These are phyloP conservation scores for Nasonia longicornis DNA, from an alignment of 1,140 invertebrate genomes.

Conservation along the genomic window DNA sequence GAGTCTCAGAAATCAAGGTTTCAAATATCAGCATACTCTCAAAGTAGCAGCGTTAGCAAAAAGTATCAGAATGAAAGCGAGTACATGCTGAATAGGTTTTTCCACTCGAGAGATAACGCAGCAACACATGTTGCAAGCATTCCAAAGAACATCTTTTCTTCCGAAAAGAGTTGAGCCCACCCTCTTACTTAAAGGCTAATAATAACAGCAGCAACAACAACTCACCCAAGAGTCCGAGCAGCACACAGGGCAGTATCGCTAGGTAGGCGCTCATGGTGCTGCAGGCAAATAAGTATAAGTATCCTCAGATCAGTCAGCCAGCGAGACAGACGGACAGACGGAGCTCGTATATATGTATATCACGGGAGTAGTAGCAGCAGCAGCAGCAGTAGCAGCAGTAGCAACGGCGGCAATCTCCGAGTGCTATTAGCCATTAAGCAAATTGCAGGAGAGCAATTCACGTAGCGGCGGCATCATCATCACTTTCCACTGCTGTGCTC, in stretches of 20 bases:
- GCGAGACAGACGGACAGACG: background rate
- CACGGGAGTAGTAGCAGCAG: background rate
- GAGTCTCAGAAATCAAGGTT: background rate
- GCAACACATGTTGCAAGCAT: background rate
- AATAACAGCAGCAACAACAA: background rate
- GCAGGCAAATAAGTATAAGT: background rate
- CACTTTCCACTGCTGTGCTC: background rate
- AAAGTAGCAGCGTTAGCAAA: conserved; percentile 2
- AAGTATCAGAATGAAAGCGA: background rate
- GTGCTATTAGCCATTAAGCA: conserved; percentile 36
- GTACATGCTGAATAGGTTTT: conserved; percentile 22
- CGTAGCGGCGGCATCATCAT: background rate
- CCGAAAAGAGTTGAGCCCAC: background rate
- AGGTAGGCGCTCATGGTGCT: conserved; percentile 32
- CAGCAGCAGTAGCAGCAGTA: too few relatives aligned
- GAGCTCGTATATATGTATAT: background rate
- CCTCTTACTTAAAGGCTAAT: background rate
- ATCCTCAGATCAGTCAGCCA: background rate
- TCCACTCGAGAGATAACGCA: background rate
- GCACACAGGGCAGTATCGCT: conserved; percentile 25
- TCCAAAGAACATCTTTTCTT: background rate
- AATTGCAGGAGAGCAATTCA: conserved; percentile 25
- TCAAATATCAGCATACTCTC: background rate
- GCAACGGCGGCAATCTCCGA: conserved; percentile 6
- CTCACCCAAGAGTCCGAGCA: conserved; percentile 42